These are phyloP conservation scores for Dione juno DNA, from an alignment of 2,888 invertebrate genomes.

Conservation along the genomic window DNA sequence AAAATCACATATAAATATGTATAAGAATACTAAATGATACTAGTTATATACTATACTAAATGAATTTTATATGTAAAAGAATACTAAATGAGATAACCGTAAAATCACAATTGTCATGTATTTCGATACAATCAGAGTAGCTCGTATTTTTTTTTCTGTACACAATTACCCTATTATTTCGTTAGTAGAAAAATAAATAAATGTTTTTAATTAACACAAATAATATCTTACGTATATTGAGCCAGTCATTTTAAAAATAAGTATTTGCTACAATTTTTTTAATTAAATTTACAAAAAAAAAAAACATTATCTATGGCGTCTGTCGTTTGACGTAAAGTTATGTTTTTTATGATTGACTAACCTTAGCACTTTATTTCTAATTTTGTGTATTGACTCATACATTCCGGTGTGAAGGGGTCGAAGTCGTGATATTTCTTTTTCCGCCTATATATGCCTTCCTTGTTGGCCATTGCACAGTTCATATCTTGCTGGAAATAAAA, in stretches of 20 bases:
- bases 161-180: not conserved
- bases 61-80: too few relatives aligned
- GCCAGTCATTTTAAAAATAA: not conserved
- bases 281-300: not conserved
- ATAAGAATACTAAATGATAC: too few relatives aligned
- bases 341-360: conserved; percentile 51
- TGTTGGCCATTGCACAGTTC: conserved; percentile 83
- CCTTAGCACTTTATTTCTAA: conserved; percentile 54
- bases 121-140: too few relatives aligned
- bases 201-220: not conserved
- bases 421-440: conserved; percentile 86
- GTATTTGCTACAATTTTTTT: too few relatives aligned
- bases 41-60: too few relatives aligned
- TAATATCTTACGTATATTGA: not conserved
- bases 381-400: conserved; percentile 66
- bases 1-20: too few relatives aligned
- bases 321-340: conserved; percentile 11
- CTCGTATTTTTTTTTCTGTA: too few relatives aligned
- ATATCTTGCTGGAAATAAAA: conserved; percentile 78
- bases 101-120: too few relatives aligned
- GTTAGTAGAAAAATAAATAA: not conserved
- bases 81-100: too few relatives aligned
- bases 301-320: not conserved
- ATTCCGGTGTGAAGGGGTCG: conserved; percentile 88
- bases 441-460: conserved; percentile 89